Evolutionary conservation across 1,140 invertebrate species (phyloP), one percentile per base, ranked within the genome.

Genomic region (Melitaea cinxia): DNA sequence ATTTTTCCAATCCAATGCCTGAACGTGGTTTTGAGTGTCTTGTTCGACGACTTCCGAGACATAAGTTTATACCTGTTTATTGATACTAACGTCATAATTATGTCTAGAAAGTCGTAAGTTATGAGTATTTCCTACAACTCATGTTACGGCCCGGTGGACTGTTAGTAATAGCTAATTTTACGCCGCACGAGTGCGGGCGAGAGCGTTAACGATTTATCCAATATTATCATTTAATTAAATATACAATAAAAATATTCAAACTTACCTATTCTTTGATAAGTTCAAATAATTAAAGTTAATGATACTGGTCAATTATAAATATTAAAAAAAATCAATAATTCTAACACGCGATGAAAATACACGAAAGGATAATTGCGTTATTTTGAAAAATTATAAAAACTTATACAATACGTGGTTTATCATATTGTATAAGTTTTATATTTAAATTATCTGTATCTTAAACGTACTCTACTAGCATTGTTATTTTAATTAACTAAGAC

Each of bases 81-180:
- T 1, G 12, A 15, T 26, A 1, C 4, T 19, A n/a, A 19, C 26
- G n/a, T 47, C 26, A 35, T 19, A 33, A 35, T 45, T 71, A 71
- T 71, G 69, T 71, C 69, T 67, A 52, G 69, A 64, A 71, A 71
- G 69, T 67, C 69, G 63, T 65, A 37, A 30, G 53, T 60, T 69
- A 21, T 57, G 62, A 65, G 71, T 59, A 56, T 9, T 59, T 60
- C 21, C 23, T 6, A 45, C 3, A 42, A 66, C 65, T 73, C 71
- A 73, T 73, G 66, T 73, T 70, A 63, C 71, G 71, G 71, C 71
- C 71, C 61, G 71, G 71, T 73, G 71, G 61, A 55, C 26, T 54
- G 52, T 24, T 30, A 64, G 28, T 35, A 53, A 61, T 9, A 28
- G 26, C 17, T 28, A 28, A 30, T 47, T 47, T 21, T 49, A 39